These are phyloP conservation scores for Melanerpes aurifrons DNA, from an alignment of 2,113 vertebrate species.

Conservation along the genomic window DNA sequence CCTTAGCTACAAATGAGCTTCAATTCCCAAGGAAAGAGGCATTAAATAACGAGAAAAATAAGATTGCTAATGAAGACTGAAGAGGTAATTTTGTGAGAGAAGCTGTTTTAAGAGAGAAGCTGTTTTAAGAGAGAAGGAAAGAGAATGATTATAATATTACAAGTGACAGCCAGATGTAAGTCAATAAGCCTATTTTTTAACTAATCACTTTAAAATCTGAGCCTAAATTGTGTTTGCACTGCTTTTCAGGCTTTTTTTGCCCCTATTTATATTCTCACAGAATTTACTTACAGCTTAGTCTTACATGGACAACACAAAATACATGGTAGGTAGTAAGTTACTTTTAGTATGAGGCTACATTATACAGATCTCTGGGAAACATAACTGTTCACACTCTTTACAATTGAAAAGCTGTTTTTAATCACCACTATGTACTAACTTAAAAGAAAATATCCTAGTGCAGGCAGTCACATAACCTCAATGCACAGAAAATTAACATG, in stretches of 20 bases:
- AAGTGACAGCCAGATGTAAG: neutral
- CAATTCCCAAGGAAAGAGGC: neutral
- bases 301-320: neutral
- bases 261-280: neutral
- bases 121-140: neutral
- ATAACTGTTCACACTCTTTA: fast-evolving
- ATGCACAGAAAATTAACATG: neutral
- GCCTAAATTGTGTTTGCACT: neutral
- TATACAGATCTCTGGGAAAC: neutral
- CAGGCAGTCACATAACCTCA: neutral
- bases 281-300: neutral
- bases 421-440: neutral
- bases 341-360: neutral
- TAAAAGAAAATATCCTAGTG: neutral
- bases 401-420: neutral
- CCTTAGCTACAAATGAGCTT: neutral
- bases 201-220: neutral
- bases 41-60: neutral
- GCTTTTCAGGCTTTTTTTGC: neutral
- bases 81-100: slow-evolving; percentile 10
- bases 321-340: neutral
- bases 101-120: neutral
- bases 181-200: neutral
- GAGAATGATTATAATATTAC: neutral
- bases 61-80: neutral